Evolutionary conservation across 2,113 vertebrate genomes (phyloP).

Genomic region (Carassius auratus): DNA sequence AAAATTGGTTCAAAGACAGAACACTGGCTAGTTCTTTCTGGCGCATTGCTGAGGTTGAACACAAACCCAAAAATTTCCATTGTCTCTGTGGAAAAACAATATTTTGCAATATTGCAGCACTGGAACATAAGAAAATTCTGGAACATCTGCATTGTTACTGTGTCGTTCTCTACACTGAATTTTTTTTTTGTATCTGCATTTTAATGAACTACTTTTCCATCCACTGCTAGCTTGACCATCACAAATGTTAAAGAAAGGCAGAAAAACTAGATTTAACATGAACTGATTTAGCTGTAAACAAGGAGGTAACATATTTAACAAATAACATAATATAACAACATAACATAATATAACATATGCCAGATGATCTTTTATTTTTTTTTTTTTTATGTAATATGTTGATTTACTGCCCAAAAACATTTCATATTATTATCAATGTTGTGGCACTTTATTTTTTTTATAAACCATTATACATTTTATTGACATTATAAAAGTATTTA

Average conservation of each 20-base stretch:
- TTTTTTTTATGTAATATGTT: too few relatives aligned
- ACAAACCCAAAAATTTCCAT: background rate
- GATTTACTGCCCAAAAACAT: too few relatives aligned
- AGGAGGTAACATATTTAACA: background rate
- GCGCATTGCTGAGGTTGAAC: background rate
- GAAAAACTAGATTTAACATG: background rate
- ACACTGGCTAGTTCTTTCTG: conserved; percentile 3
- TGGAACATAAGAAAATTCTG: background rate
- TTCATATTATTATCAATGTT: too few relatives aligned
- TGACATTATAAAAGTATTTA: too few relatives aligned
- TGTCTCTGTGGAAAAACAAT: background rate
- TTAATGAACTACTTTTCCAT: background rate
- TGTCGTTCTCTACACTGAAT: background rate
- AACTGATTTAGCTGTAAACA: background rate
- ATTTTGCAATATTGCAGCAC: background rate
- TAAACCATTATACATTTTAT: too few relatives aligned
- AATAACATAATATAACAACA: background rate
- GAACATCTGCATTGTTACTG: background rate
- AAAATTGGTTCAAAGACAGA: conserved; percentile 19
- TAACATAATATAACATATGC: background rate
- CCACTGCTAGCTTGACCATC: background rate
- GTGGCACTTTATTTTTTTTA: too few relatives aligned
- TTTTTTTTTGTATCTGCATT: background rate
- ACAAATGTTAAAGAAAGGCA: background rate
- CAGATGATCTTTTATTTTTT: too few relatives aligned